Evolutionary conservation across 2,888 invertebrate genomes (phyloP).

Genomic region (Marasmarcha lunaedactyla): DNA sequence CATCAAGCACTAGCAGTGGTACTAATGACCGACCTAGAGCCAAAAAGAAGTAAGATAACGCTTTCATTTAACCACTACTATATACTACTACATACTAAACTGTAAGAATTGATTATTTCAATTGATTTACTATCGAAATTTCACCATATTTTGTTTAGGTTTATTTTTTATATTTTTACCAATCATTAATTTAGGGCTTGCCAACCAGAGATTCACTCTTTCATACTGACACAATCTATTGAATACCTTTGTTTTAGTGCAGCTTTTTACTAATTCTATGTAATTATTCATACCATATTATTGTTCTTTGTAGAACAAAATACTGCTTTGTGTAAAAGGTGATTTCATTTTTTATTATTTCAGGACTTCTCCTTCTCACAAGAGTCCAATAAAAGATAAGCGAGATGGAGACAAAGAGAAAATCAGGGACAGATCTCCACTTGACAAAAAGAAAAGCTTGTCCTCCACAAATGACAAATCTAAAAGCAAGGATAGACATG

Average conservation of each 20-base stretch:
- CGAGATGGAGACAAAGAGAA: slow-evolving; percentile 57
- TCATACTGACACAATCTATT: too few relatives aligned
- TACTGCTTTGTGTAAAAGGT: too few relatives aligned
- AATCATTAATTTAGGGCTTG: too few relatives aligned
- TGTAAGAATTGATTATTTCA: background rate
- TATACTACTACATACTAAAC: background rate
- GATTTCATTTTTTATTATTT: background rate
- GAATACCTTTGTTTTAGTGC: too few relatives aligned
- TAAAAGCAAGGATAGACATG: slow-evolving; percentile 56
- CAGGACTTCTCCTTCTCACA: slow-evolving; percentile 49
- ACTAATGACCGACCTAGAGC: slow-evolving; percentile 73
- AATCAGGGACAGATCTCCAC: slow-evolving; percentile 50
- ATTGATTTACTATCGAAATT: too few relatives aligned
- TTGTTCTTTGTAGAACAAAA: too few relatives aligned
- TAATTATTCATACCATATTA: too few relatives aligned
- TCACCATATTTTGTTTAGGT: too few relatives aligned
- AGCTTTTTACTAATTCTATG: too few relatives aligned
- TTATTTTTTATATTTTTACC: too few relatives aligned
- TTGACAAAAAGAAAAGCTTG: slow-evolving; percentile 48
- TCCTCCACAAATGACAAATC: slow-evolving; percentile 45
- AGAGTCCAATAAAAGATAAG: slow-evolving; percentile 59
- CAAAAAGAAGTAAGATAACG: slow-evolving; percentile 70
- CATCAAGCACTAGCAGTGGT: slow-evolving; percentile 75
- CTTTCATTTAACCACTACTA: slow-evolving; percentile 1
- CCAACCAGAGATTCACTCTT: too few relatives aligned